Evolutionary conservation across 2,888 invertebrate genomes (phyloP), one percentile per base, ranked within the genome.

Genomic region (Drosophila nigritarsus): DNA sequence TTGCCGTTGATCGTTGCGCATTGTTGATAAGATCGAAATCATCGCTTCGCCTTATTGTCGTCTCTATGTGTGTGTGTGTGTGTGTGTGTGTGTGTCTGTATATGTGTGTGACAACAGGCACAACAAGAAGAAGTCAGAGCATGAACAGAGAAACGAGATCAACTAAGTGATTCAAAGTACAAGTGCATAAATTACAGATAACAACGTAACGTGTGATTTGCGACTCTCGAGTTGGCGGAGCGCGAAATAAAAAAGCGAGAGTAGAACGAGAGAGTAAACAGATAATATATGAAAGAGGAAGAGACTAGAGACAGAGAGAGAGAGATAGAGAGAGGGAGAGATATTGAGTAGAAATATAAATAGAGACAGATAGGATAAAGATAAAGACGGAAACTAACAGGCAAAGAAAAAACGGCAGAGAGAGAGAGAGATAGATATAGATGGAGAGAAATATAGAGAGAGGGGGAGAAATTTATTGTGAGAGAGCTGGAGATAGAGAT

Each of bases 171-270:
- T 89, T 89, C 85, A 87, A 86, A 86, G 84, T 86, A 87, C 90
- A 89, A 85, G 89, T 89, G 89, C 83, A 90, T 89, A 89, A 89
- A 89, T 89, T 90, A 90, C 88, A 83, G 89, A 89, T 85, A 89
- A 83, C 82, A 86, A 87, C 79, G 45, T 15, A 45, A 78, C 80
- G 80, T 82, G 80, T 45, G 45, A 45, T 75, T 76, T 69, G 45
- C 50, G 66, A 72, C 76, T 75, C 72, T 56, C 61, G 66, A 67
- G 59, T 68, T 54, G 55, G 55, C 4, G 6, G 15, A 68, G 58
- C 36, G 67, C 45, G 36, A 78, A 66, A 60, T 11, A 38, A 38
- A 54, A 61, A 59, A 58, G 54, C 40, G 36, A 48, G 69, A 68
- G 51, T 49, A 66, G 24, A 20, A 32, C 13, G 40, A n/a, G 3